Conservation (phyloP, 2,797 vertebrate genomes). For the Danio kyathit region DNA sequence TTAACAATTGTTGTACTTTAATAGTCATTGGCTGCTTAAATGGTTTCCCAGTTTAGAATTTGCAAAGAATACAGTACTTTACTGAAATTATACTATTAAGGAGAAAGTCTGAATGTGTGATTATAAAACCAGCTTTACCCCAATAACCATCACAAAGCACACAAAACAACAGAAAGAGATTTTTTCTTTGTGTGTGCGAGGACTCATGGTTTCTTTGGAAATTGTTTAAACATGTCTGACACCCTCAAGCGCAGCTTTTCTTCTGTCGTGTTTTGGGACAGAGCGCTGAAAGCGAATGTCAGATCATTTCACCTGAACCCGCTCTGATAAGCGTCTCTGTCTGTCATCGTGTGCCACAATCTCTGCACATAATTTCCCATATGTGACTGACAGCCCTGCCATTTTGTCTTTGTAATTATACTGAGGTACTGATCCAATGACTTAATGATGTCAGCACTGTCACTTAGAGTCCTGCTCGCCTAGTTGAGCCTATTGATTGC, state of each 20-base stretch:
- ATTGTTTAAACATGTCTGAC: conserved; percentile 43
- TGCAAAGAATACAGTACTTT: no score
- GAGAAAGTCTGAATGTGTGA: no score
- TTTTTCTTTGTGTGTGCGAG: not conserved
- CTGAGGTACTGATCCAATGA: conserved; percentile 58
- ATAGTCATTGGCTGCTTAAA: no score
- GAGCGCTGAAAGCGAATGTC: conserved; percentile 7
- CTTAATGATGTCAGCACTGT: conserved; percentile 65
- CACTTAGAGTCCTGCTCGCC: conserved; percentile 40
- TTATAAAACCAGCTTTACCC: no score
- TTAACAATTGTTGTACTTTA: no score
- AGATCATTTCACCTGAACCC: conserved; percentile 50
- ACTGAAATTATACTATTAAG: no score
- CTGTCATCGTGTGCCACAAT: conserved; percentile 68
- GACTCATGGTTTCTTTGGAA: conserved; percentile 32
- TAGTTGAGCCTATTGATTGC: conserved; percentile 46
- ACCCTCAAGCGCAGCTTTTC: not conserved
- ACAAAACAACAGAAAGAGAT: not conserved
- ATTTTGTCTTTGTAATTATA: conserved; percentile 73
- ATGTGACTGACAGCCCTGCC: conserved; percentile 73
- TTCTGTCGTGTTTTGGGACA: conserved; percentile 25
- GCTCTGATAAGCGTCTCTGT: conserved; percentile 60
- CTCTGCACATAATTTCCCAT: conserved; percentile 68
- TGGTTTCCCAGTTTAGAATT: no score
- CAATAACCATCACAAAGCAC: not conserved